Evolutionary conservation across 2,797 vertebrate genomes (phyloP), one percentile per base, ranked within the genome.

Genomic region (Crocodylus rhombifer): DNA sequence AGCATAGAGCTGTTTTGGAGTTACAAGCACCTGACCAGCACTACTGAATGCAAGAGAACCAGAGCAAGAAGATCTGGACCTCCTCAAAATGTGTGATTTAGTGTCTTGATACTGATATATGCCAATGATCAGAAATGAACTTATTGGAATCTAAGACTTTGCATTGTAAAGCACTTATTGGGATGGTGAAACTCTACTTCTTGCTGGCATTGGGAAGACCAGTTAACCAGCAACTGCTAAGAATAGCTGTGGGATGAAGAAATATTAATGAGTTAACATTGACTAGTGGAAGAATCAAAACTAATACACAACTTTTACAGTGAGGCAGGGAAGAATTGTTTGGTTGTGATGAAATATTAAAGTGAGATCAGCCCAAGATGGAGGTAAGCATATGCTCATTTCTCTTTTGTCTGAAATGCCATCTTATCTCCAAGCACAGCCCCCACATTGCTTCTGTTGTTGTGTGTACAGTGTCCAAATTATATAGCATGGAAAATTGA

Each of bases 221-320:
- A 1, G 1, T 21, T 79, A 30, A 74, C 30, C 23, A 91, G 23
- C 36, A 80, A 5, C 30, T 18, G 1, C 1, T 33, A 77, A 58
- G 92, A 90, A 69, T 20, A 86, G 9, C 73, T 71, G 30, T 56
- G 30, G 30, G 65, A 91, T 26, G 73, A 82, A 81, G 60, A 36
- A 83, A 26, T 78, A 88, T 71, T 77, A 62, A 16, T 79, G n/a
- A 73, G 92, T 58, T 10, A 12, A 67, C 81, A 16, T 78, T n/a
- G 86, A 86, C 84, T 82, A 61, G 2, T 16, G 69, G 77, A 82
- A 75, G 86, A 26, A 2, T 56, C 21, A 0, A 79, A 71, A 80
- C 16, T 64, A 51, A 42, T 82, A 5, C 26, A 14, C 33, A 82
- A 26, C 62, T 63, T 63, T 63, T 28, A 25, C 26, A 28, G 26